Evolutionary conservation across 2,113 vertebrate species (phyloP).

Genomic region (Pardalotus punctatus): DNA sequence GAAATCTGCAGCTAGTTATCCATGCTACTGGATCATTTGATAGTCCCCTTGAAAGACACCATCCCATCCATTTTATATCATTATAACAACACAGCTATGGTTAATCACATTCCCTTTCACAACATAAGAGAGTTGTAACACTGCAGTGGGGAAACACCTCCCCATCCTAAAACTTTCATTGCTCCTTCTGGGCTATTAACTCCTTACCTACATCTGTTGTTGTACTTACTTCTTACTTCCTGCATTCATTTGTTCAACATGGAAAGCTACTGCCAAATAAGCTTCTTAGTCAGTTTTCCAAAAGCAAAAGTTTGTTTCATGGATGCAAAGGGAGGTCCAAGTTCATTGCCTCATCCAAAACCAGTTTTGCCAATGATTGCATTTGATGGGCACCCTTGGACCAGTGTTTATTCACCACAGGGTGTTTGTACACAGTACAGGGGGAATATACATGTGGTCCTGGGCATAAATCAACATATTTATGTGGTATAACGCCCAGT

Average conservation of each 20-base stretch:
- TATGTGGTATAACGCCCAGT: neutral
- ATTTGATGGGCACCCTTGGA: neutral
- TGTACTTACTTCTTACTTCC: neutral
- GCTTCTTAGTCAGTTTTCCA: neutral
- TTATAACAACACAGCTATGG: neutral
- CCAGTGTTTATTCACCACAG: neutral
- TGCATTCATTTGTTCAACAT: neutral
- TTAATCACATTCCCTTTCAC: neutral
- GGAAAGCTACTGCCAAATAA: neutral
- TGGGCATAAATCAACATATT: neutral
- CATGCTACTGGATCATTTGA: neutral
- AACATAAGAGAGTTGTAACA: neutral
- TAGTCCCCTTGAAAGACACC: neutral
- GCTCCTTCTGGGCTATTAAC: neutral
- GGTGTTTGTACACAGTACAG: accelerated
- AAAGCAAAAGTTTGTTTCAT: neutral
- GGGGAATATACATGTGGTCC: accelerated
- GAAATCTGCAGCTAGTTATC: neutral
- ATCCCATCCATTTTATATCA: neutral
- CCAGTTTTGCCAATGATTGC: neutral
- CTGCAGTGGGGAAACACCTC: neutral
- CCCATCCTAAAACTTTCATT: neutral
- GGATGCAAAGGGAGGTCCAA: neutral
- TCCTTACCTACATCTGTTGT: neutral
- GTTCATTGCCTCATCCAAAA: neutral